Base-by-base conservation (phyloP, 2,888 invertebrate species). In the Esperia sulphurella region DNA sequence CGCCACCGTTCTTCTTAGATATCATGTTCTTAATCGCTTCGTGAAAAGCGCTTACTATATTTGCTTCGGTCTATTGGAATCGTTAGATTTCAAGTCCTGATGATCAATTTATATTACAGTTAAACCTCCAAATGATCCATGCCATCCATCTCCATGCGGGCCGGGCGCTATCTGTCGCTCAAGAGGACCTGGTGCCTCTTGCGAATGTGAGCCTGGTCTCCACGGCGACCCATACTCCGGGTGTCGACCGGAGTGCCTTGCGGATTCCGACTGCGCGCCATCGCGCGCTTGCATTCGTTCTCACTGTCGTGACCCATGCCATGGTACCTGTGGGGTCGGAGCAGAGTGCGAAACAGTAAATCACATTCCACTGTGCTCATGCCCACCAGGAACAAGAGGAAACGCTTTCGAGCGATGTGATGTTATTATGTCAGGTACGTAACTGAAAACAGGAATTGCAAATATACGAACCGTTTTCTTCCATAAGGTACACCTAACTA, bases 261-360 rank as follows among this genome's bases (percentile, higher is more conserved):
- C 95, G 46, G 97, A 97, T 70, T 94, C 95, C n/a, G 97, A 97
- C 63, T 97, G 97, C 79, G 91, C 95, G 0, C 92, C 95, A 48
- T 93, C 95, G 57, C 93, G 94, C 60, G 94, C 95, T 1, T 97
- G 97, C 69, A 94, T 95, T 64, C 92, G 92, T 37, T 95, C 95
- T 58, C 95, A 94, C 71, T 97, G 97, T 68, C 91, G 93, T 52
- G 95, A 97, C 80, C 96, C 97, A 37, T 96, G 96, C 69, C 90
- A 92, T 47, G 94, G 94, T 57, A 93, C 95, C 10, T 97, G 97
- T 63, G 97, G 97, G 43, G 75, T 95, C 8, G 96, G 96, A 64
- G 95, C 97, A 0, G 91, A 93, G 53, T 96, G 96, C 73, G 91
- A 92, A 61, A 94, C 94, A 4, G 89, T 93, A 59, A 95, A 93